Conservation (phyloP, 2,113 vertebrate species). For the Bambusicola thoracicus region DNA sequence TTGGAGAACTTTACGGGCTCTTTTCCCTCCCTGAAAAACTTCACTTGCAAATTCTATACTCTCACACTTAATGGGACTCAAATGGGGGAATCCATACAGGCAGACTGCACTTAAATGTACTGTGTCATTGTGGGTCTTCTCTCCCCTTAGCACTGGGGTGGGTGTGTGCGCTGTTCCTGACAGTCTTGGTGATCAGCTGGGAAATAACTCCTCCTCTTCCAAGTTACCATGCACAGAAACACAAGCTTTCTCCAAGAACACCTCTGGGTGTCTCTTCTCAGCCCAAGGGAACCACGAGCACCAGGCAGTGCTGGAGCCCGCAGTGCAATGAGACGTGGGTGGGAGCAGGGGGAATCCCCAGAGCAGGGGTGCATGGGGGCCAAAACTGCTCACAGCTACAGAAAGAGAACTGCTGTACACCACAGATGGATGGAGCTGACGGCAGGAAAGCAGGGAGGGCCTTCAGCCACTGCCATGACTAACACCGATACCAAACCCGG, state of each 20-base stretch:
- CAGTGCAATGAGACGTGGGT: not conserved
- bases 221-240: constrained; percentile 25
- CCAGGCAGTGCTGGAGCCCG: not conserved
- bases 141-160: not conserved
- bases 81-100: not conserved
- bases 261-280: not conserved
- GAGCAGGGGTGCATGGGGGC: not conserved
- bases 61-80: not conserved
- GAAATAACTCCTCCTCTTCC: constrained; percentile 1
- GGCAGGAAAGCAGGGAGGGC: not conserved
- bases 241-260: not conserved
- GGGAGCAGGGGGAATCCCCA: not conserved
- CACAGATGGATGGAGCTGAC: not conserved
- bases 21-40: not conserved
- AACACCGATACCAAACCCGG: not conserved
- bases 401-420: not conserved
- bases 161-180: not conserved
- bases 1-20: not conserved
- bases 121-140: constrained; percentile 34
- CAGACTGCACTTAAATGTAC: constrained; percentile 39
- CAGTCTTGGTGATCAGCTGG: not conserved
- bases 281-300: not conserved
- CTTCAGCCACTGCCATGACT: rapidly evolving
- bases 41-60: not conserved
- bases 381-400: not conserved